Base-by-base conservation (phyloP, 92 coral and sea anemone genomes). In the Meandrina meandrites region DNA sequence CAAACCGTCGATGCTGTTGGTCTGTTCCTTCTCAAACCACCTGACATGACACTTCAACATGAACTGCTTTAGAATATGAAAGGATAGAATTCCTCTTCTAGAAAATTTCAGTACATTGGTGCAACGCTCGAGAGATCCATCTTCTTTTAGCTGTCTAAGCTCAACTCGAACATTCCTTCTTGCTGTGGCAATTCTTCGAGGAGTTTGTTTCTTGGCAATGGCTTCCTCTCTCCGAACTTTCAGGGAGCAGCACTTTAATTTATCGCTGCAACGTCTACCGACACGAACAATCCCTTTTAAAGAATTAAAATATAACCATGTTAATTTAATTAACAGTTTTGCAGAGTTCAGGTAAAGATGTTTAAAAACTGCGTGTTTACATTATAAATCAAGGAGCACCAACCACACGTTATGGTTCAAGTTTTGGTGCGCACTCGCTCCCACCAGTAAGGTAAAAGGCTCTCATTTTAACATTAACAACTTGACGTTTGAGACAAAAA, bases 261-360 rank as follows among this genome's bases (percentile, higher is more conserved):
- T 66, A 48, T 91, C 85, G 48, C 76, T 84, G 78, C 93, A 90
- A 22, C 98, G 98, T 77, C 98, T 93, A n/a, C 98, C 98, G 24
- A 92, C 98, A 54, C 98, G 94, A 75, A 96, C 95, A 67, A 96
- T 79, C 30, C 86, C 86, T 82, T 78, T 31, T 17, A 21, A 47
- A 11, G 66, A 42, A 66, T 15, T 13, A 48, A 48, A 48, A 7
- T 48, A n/a, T 14, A 13, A 34, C 21, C 47, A 7, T 13, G 11
- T 10, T 5, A 22, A 18, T 24, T 19, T 19, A 24, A n/a, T 1
- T 45, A 14, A 27, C 30, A 77, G 7, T 7, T 0, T n/a, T 36
- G 22, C 4, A 17, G 45, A 2, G 24, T 19, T 56, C 4, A 56
- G 17, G 62, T 22, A 17, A 19, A 19, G 24, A 56, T 4, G 24